These are phyloP conservation scores for Hyla sarda DNA, from an alignment of 2,113 vertebrate genomes.

Conservation along the genomic window DNA sequence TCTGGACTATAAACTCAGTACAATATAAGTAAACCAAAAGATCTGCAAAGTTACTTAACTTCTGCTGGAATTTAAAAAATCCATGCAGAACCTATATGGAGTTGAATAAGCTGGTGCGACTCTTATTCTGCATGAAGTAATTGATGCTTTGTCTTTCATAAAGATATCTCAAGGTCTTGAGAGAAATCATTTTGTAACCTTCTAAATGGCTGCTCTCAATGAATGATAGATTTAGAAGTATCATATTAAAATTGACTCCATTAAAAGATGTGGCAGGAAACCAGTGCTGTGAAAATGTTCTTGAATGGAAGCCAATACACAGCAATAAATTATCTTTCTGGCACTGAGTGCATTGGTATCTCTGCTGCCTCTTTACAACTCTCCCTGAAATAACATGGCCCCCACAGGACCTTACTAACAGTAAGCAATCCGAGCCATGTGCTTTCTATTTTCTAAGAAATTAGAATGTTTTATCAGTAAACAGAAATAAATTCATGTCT, in stretches of 20 bases:
- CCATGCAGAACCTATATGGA: background rate
- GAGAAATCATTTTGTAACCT: background rate
- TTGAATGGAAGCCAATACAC: slow-evolving; percentile 48
- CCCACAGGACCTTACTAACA: slow-evolving; percentile 44
- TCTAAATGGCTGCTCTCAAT: slow-evolving; percentile 21
- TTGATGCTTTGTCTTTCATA: background rate
- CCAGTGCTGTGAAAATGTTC: slow-evolving; percentile 56
- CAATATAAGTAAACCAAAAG: background rate
- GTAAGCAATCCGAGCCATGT: slow-evolving; percentile 30
- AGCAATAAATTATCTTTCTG: slow-evolving; percentile 54
- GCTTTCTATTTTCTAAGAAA: slow-evolving; percentile 48
- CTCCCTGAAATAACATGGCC: slow-evolving; percentile 52
- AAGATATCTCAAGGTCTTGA: slow-evolving; percentile 7
- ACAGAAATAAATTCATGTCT: slow-evolving; percentile 49
- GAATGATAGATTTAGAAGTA: slow-evolving; percentile 33
- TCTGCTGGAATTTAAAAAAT: background rate
- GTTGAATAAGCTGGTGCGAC: background rate
- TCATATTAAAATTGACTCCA: slow-evolving; percentile 49
- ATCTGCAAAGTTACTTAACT: background rate
- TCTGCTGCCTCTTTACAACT: slow-evolving; percentile 33
- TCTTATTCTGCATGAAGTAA: background rate
- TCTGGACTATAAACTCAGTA: background rate
- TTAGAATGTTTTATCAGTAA: slow-evolving; percentile 53
- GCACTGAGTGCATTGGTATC: slow-evolving; percentile 29
- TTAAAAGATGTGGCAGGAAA: slow-evolving; percentile 56